Conservation (phyloP, 2,113 vertebrate species). For the Bos taurus region DNA sequence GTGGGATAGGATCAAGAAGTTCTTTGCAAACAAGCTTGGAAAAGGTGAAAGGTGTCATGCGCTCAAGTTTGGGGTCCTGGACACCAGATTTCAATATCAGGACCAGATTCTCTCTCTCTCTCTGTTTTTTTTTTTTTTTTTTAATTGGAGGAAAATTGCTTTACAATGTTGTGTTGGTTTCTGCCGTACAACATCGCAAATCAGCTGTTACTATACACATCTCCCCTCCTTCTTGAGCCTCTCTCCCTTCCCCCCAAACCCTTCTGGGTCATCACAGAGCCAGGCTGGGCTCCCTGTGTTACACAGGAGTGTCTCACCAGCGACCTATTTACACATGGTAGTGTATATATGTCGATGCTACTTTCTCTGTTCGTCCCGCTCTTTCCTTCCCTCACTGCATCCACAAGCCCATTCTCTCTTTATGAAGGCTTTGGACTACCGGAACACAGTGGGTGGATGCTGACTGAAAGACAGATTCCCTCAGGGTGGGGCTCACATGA, state of each 20-base stretch:
- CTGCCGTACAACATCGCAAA: not conserved
- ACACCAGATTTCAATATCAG: not conserved
- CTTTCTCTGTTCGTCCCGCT: not conserved
- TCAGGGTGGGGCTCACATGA: not conserved
- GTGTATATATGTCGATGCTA: not conserved
- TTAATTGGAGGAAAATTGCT: not conserved
- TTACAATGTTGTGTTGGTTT: not conserved
- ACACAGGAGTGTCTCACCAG: not conserved
- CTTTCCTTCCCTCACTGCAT: not conserved
- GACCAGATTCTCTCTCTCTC: not conserved
- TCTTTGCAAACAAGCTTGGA: not conserved
- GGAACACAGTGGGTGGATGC: not conserved
- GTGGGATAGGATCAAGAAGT: not conserved
- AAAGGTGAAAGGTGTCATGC: too few species aligned
- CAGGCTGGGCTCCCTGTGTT: not conserved
- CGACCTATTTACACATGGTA: not conserved
- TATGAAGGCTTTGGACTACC: not conserved
- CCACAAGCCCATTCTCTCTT: not conserved
- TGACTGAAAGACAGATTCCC: not conserved
- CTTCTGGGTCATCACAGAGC: not conserved
- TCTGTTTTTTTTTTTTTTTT: not conserved
- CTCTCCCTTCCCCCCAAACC: not conserved
- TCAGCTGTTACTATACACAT: not conserved
- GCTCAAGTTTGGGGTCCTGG: rapidly evolving
- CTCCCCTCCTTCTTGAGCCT: not conserved